Evolutionary conservation across 2,888 invertebrate species (phyloP), one percentile per base, ranked within the genome.

Genomic region (Notocelia uddmanniana): DNA sequence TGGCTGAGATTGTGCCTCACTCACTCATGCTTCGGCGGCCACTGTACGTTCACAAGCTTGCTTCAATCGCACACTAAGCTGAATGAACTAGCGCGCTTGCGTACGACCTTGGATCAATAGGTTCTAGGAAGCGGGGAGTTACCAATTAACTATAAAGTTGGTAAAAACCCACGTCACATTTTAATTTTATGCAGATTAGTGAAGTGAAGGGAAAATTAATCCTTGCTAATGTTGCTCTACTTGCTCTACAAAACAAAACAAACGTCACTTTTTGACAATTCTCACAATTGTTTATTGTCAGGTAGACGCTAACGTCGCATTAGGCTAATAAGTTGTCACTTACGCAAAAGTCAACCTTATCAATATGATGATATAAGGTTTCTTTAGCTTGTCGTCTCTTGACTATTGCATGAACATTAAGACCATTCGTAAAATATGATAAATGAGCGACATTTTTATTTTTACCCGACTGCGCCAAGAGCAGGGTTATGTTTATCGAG

Each of bases 1-100:
- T 68, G 72, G 72, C 69, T 73, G 71, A 67, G 45, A 71, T 68
- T 64, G 21, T 73, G 64, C 73, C 73, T 74, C 73, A 74, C 76
- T 74, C 74, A 74, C 67, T 74, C 74, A 72, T 66, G 45, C 66
- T 57, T 31, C 55, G 55, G 54, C 41, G 58, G 48, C 48, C 63
- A 52, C 68, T 66, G 9, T 57, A 58, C 62, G 57, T 31, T 31
- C 67, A 73, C 67, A 67, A 57, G 62, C 70, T 54, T 66, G 37
- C 37, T 21, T 70, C 37, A 60, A 62, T 67, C 50, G 73, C 73
- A 73, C 68, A 73, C 73, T 63, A 59, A 57, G 72, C 72, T 72
- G 67, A 68, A 68, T 72, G 68, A 68, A 62, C 67, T 59, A 52
- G 59, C 58, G 50, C 72, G 72, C 72, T 23, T 72, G 72, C 72